Percentiles rank a stretch among this genome's conserved stretches.
Evolutionary conservation across 2,797 vertebrate species (phyloP).

Genomic region (Pristis pectinata): DNA sequence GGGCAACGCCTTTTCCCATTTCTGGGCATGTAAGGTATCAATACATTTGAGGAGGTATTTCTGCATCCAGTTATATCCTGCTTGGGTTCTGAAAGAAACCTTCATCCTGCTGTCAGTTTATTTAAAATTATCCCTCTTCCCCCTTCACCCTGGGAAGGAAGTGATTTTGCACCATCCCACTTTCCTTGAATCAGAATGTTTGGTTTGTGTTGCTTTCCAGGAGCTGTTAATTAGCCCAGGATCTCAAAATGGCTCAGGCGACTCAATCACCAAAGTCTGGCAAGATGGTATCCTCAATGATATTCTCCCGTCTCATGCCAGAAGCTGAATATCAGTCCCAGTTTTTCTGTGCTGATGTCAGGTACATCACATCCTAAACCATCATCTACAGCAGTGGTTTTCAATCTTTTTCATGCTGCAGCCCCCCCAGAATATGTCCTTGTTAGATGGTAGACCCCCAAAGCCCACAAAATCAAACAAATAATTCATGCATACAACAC

Average conservation of each 20-base stretch:
- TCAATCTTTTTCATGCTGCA: too few species aligned
- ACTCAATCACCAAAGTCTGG: neutral
- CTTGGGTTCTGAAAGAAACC: neutral
- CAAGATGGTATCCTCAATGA: neutral
- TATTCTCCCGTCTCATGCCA: neutral
- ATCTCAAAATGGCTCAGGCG: neutral
- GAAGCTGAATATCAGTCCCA: neutral
- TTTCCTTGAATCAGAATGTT: too few species aligned
- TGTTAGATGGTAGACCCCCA: too few species aligned
- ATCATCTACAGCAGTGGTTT: too few species aligned
- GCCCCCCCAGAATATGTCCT: too few species aligned
- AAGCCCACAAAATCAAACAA: too few species aligned
- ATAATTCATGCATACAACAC: too few species aligned
- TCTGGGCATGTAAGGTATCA: neutral
- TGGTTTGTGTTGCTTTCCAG: neutral
- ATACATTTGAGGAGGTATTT: neutral
- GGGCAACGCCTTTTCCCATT: neutral
- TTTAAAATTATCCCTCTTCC: neutral
- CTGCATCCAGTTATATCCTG: neutral
- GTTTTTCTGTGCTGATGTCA: neutral
- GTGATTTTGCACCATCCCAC: too few species aligned
- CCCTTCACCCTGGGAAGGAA: neutral
- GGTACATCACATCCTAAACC: neutral
- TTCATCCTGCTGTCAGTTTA: neutral
- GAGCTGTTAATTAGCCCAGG: neutral